Evolutionary conservation across 2,888 invertebrate genomes (phyloP).

Genomic region (Cephonodes hylas): DNA sequence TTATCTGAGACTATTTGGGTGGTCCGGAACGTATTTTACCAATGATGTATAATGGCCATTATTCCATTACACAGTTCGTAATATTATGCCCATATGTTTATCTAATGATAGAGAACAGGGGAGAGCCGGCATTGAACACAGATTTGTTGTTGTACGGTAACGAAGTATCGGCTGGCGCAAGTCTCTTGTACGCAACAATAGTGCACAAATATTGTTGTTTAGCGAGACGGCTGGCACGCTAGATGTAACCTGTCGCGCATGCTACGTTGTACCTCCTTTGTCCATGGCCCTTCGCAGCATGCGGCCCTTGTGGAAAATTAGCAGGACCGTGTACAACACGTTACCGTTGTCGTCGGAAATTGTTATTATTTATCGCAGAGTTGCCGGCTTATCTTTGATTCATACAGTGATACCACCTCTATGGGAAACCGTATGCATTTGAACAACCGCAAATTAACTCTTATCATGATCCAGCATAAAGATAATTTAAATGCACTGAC

Average conservation of each 20-base stretch:
- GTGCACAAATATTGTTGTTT: slow-evolving; percentile 6
- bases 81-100: slow-evolving; percentile 16
- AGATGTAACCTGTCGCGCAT: slow-evolving; percentile 18
- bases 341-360: slow-evolving; percentile 46
- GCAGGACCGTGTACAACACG: slow-evolving; percentile 62
- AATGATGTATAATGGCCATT: slow-evolving; percentile 10
- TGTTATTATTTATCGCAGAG: slow-evolving; percentile 57
- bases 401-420: slow-evolving; percentile 32
- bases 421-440: slow-evolving; percentile 25
- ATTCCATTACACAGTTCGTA: slow-evolving; percentile 13
- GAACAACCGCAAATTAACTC: slow-evolving; percentile 31
- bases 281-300: slow-evolving; percentile 47
- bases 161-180: slow-evolving; percentile 4
- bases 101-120: slow-evolving; percentile 12
- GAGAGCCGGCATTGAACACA: background rate
- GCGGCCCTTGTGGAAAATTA: slow-evolving; percentile 58
- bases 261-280: slow-evolving; percentile 23
- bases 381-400: slow-evolving; percentile 40
- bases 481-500: background rate
- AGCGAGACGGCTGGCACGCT: slow-evolving; percentile 1
- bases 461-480: slow-evolving; percentile 21
- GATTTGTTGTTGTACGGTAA: slow-evolving; percentile 2
- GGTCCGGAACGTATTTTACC: slow-evolving; percentile 13
- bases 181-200: slow-evolving; percentile 1
- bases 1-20: slow-evolving; percentile 14